A percentile compares a stretch with the other conserved stretches of the same genome.
Conservation (phyloP, 2,888 invertebrate genomes). For the Euplexia lucipara region DNA sequence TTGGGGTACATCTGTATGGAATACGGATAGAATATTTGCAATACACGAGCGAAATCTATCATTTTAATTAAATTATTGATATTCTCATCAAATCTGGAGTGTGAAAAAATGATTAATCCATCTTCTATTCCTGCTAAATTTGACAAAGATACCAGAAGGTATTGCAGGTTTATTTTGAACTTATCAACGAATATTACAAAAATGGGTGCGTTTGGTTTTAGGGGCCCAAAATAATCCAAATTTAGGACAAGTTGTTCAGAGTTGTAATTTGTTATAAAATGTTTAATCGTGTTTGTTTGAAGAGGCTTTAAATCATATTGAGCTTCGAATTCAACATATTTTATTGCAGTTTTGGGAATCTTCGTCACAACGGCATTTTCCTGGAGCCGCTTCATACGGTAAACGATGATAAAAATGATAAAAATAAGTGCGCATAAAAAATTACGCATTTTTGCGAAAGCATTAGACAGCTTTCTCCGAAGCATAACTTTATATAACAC, state of each 20-base stretch:
- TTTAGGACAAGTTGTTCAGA: slow-evolving; percentile 66
- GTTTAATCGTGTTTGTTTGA: slow-evolving; percentile 33
- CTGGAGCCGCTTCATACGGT: slow-evolving; percentile 36
- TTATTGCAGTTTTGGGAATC: slow-evolving; percentile 60
- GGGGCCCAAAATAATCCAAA: slow-evolving; percentile 66
- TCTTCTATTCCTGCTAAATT: slow-evolving; percentile 74
- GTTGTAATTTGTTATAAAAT: slow-evolving; percentile 44
- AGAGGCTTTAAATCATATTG: slow-evolving; percentile 10
- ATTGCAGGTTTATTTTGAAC: slow-evolving; percentile 69
- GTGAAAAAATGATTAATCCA: slow-evolving; percentile 77
- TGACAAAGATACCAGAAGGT: slow-evolving; percentile 73
- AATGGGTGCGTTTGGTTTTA: slow-evolving; percentile 69
- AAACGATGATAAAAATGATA: slow-evolving; percentile 44
- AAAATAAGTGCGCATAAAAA: slow-evolving; percentile 48
- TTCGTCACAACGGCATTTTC: slow-evolving; percentile 45
- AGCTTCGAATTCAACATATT: slow-evolving; percentile 58
- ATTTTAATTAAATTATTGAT: slow-evolving; percentile 68
- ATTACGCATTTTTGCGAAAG: slow-evolving; percentile 42
- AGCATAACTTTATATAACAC: slow-evolving; percentile 27
- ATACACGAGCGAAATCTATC: slow-evolving; percentile 77
- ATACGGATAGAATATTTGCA: slow-evolving; percentile 80
- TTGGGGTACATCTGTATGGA: slow-evolving; percentile 73
- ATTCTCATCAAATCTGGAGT: slow-evolving; percentile 72
- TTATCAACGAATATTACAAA: slow-evolving; percentile 73
- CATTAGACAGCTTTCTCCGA: slow-evolving; percentile 39